Base-by-base conservation (phyloP, 2,113 vertebrate genomes). In the Cyanistes caeruleus region DNA sequence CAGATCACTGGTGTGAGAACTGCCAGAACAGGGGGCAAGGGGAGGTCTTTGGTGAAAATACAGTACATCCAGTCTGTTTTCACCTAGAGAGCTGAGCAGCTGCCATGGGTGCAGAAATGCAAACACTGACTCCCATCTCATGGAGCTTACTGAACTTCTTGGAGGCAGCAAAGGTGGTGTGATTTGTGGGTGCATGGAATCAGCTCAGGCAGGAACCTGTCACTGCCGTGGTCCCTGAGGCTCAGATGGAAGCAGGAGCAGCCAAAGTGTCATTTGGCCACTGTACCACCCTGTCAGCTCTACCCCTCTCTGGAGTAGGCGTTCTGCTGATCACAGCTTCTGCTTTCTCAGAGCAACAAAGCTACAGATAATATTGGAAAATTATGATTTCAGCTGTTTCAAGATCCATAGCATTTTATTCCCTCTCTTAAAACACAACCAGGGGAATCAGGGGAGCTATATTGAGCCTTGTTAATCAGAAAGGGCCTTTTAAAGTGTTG, bases 381-480 rank as follows among this genome's bases (percentile, higher is more conserved):
- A 97, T 97, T 96, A 95, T 15, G 10, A 76, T 88, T 94, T 91
- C 78, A 44, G 96, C 89, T 44, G 80, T 94, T 97, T 96, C 63
- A 87, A 84, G 94, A 92, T 92, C 94, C 96, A 73, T 20, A 83
- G 94, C 41, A 2, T 96, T 98, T 98, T 98, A 97, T 92, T 92
- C 83, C 76, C 80, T 67, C 95, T 97, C 95, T 63, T 76, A 85
- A 90, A 98, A 97, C 74, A 55, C 95, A 98, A 96, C 93, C 97
- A 95, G 76, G 93, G 94, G 96, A 97, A 97, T 93, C 97, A 96
- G 74, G 95, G 96, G 97, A 97, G 93, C 59, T 95, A 97, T 98
- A 97, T 87, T 78, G 78, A 97, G 91, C 95, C 97, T 97, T 98
- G 97, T 98, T 98, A 97, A 98, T 97, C 97, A 97, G 95, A 96